phyloP scores from a whole-genome alignment of 2,888 invertebrate genomes.

The Exocentrus adspersus region DNA sequence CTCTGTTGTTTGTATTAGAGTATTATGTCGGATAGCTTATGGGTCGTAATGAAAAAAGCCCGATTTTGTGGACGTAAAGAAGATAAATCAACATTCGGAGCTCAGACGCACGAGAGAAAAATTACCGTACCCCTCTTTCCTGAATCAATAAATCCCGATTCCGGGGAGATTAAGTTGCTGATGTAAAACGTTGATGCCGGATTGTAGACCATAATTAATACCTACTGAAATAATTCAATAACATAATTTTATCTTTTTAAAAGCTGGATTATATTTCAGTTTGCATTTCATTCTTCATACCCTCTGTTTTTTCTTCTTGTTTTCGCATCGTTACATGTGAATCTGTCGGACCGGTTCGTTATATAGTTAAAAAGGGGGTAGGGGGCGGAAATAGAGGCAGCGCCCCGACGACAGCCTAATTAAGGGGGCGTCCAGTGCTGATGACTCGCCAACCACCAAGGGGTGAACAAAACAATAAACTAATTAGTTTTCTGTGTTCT shows the following conservation, averaged over 20 bases:
- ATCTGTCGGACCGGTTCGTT: conserved; percentile 22
- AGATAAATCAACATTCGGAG: not conserved
- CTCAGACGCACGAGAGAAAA: not conserved
- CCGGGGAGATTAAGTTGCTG: too few species aligned
- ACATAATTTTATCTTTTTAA: too few species aligned
- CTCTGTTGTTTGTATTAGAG: conserved; percentile 20
- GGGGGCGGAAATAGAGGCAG: conserved; percentile 49
- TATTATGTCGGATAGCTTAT: conserved; percentile 29
- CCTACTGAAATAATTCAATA: too few species aligned
- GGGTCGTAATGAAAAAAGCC: conserved; percentile 12
- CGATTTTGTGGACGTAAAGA: not conserved
- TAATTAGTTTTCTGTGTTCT: conserved; percentile 42
- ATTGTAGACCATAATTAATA: too few species aligned
- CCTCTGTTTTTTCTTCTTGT: conserved; percentile 14
- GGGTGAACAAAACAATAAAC: conserved; percentile 48
- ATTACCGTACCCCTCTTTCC: not conserved
- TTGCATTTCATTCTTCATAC: too few species aligned
- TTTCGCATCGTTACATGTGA: conserved; percentile 24
- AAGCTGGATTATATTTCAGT: too few species aligned
- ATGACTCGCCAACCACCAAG: conserved; percentile 40
- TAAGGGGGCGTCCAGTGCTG: conserved; percentile 41
- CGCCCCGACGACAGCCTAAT: conserved; percentile 40
- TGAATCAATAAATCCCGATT: too few species aligned
- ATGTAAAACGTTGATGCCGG: too few species aligned
- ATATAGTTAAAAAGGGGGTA: conserved; percentile 42